Conservation (phyloP, 2,888 invertebrate genomes). For the Polydesmus complanatus region DNA sequence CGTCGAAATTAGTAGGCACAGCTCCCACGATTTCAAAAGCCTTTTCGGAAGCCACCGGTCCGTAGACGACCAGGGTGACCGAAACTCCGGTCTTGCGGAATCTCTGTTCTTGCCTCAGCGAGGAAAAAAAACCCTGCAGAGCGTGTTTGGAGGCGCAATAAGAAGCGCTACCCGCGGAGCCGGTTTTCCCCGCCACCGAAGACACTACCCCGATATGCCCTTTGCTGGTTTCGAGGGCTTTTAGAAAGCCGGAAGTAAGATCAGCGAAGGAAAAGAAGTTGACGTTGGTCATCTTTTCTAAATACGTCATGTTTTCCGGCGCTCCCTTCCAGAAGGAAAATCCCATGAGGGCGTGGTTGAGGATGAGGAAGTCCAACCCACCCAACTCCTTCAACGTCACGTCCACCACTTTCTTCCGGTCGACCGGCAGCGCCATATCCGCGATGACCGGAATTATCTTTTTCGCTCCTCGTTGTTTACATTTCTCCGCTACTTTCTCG, state of each 20-base stretch:
- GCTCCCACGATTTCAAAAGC: too few relatives aligned
- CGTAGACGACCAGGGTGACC: too few relatives aligned
- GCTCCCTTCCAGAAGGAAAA: neutral
- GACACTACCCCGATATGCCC: slow-evolving; percentile 27
- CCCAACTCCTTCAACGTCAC: neutral
- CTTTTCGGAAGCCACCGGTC: too few relatives aligned
- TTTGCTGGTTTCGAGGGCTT: neutral
- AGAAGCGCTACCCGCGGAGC: too few relatives aligned
- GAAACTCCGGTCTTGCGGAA: too few relatives aligned
- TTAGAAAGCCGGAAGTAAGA: slow-evolving; percentile 20
- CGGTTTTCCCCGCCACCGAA: slow-evolving; percentile 27
- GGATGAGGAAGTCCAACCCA: slow-evolving; percentile 7
- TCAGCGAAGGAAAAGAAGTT: slow-evolving; percentile 30
- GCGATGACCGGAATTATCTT: neutral
- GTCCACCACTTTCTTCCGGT: neutral
- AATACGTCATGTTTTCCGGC: neutral
- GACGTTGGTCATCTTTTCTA: slow-evolving; percentile 21
- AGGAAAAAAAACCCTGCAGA: too few relatives aligned
- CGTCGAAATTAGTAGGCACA: too few relatives aligned
- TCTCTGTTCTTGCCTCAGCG: too few relatives aligned
- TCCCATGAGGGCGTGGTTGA: slow-evolving; percentile 6
- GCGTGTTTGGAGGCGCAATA: too few relatives aligned
- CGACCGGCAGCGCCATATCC: neutral
- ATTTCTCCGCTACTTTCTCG: slow-evolving; percentile 5
- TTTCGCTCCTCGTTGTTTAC: slow-evolving; percentile 9